Conservation (phyloP, 2,888 invertebrate genomes). For the Tetramorium bicarinatum region DNA sequence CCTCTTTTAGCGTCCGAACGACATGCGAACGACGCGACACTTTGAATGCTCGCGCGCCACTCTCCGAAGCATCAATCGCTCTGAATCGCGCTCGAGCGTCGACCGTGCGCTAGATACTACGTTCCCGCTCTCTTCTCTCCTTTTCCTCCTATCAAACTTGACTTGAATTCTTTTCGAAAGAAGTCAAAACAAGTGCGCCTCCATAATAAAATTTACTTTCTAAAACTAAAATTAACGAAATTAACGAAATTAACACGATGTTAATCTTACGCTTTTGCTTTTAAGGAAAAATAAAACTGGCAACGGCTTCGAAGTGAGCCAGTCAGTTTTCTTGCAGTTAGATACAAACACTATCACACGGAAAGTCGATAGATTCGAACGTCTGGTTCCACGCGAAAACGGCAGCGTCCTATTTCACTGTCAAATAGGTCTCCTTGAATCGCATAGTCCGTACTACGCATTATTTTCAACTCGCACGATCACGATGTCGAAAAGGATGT, state of each 20-base stretch:
- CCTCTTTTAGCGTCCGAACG: too few species aligned
- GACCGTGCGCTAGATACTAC: constrained; percentile 31
- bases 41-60: constrained; percentile 37
- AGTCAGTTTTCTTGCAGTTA: too few species aligned
- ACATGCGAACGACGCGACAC: too few species aligned
- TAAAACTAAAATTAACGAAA: too few species aligned
- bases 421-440: constrained; percentile 18
- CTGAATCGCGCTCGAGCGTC: constrained; percentile 34
- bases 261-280: too few species aligned
- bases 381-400: constrained; percentile 2
- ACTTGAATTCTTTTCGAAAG: constrained; percentile 28
- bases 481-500: not conserved
- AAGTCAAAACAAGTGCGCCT: constrained; percentile 30
- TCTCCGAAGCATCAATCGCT: too few species aligned
- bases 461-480: not conserved
- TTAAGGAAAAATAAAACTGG: too few species aligned
- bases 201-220: not conserved
- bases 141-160: not conserved
- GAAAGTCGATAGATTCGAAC: not conserved
- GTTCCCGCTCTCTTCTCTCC: not conserved
- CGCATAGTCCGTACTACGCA: not conserved
- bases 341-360: too few species aligned
- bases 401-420: not conserved
- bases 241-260: too few species aligned
- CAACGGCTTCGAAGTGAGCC: too few species aligned